phyloP scores from a whole-genome alignment of 1,140 invertebrate genomes.

The Leptopilina boulardi region DNA sequence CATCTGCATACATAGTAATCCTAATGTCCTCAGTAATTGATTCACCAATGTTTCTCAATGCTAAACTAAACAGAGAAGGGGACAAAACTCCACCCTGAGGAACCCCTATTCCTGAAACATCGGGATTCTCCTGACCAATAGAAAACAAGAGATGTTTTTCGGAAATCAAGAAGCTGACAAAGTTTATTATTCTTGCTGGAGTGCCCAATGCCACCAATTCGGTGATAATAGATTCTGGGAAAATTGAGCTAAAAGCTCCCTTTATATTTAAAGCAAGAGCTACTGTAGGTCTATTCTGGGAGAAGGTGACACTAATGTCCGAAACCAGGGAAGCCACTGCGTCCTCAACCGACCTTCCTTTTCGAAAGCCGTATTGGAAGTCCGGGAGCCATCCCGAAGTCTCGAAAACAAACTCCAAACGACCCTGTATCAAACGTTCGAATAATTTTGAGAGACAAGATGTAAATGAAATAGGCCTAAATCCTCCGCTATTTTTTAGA shows the following conservation, averaged over 20 bases:
- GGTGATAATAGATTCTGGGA: neutral
- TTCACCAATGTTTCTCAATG: neutral
- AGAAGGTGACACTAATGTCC: neutral
- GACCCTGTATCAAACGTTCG: neutral
- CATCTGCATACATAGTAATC: neutral
- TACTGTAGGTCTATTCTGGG: neutral
- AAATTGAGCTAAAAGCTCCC: neutral
- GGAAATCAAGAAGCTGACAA: neutral
- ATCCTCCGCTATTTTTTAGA: neutral
- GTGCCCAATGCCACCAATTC: neutral
- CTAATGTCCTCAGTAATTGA: neutral
- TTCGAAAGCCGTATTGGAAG: neutral
- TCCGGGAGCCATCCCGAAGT: neutral
- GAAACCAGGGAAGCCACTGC: neutral
- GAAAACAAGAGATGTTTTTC: no score
- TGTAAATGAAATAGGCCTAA: neutral
- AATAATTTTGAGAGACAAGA: neutral
- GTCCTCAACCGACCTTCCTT: neutral
- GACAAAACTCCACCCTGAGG: neutral
- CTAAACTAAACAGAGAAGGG: neutral
- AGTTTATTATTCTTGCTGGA: neutral
- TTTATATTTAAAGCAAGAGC: neutral
- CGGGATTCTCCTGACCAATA: neutral
- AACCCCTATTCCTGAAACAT: neutral
- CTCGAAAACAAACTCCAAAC: neutral